Evolutionary conservation across 1,140 invertebrate species (phyloP).

Genomic region (Aphelenchoides avenae): DNA sequence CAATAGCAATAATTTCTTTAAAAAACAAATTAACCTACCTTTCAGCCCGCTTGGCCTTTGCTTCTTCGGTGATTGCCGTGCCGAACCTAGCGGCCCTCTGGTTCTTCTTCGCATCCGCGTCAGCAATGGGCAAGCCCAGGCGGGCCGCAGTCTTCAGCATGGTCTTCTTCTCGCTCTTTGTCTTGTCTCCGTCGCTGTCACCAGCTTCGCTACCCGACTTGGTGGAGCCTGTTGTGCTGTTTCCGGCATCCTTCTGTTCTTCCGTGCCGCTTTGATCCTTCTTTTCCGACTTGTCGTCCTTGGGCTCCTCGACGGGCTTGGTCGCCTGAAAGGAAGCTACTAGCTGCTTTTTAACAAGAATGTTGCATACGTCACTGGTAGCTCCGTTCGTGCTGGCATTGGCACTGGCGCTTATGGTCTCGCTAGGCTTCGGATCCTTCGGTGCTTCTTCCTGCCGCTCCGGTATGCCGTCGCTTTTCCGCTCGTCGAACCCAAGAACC

Average conservation of each 20-base stretch:
- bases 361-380: no score
- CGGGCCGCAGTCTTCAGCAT: slow-evolving; percentile 8
- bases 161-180: neutral
- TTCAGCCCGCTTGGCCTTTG: slow-evolving; percentile 7
- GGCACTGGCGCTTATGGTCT: neutral
- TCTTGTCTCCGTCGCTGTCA: neutral
- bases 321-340: neutral
- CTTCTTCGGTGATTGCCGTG: slow-evolving; percentile 9
- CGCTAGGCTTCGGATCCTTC: neutral
- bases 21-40: slow-evolving; percentile 12
- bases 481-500: slow-evolving; percentile 23
- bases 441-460: no score
- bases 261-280: neutral
- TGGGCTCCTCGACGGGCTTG: neutral
- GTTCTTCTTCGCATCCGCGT: neutral
- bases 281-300: neutral
- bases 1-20: no score
- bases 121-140: neutral
- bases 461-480: slow-evolving; percentile 16
- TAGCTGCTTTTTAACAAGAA: no score
- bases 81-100: neutral
- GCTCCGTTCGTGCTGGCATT: neutral
- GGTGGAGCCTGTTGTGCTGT: neutral
- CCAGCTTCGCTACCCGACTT: neutral
- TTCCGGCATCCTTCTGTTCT: neutral